phyloP scores from a whole-genome alignment of 1,140 invertebrate genomes.

The Cyclargus thomasi region DNA sequence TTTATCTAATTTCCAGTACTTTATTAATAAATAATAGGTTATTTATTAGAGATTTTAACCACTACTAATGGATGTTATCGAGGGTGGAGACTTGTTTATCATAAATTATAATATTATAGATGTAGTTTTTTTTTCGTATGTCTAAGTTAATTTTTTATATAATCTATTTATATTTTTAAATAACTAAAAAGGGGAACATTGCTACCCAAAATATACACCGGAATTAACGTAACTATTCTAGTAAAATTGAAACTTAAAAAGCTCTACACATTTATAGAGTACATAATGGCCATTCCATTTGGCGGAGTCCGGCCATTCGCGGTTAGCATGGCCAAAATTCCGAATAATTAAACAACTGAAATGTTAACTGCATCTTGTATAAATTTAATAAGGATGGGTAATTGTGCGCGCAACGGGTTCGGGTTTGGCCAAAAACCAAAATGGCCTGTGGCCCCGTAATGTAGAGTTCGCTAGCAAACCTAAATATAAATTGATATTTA shows the following conservation, averaged over 20 bases:
- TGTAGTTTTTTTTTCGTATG: no score
- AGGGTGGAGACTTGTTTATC: no score
- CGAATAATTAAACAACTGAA: slow-evolving; percentile 68
- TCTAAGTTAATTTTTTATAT: no score
- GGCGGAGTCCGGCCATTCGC: slow-evolving; percentile 28
- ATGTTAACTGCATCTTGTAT: slow-evolving; percentile 67
- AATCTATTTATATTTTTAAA: no score
- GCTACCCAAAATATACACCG: neutral
- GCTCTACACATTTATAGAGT: slow-evolving; percentile 4
- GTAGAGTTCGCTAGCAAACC: slow-evolving; percentile 15
- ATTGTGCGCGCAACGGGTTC: slow-evolving; percentile 58
- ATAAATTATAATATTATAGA: no score
- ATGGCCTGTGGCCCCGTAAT: slow-evolving; percentile 34
- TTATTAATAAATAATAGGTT: neutral
- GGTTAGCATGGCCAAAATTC: slow-evolving; percentile 52
- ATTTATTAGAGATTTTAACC: no score
- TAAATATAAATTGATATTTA: slow-evolving; percentile 6
- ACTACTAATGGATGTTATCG: no score
- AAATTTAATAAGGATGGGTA: slow-evolving; percentile 69
- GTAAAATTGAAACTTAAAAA: slow-evolving; percentile 4
- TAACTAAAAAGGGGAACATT: no score
- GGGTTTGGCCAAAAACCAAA: slow-evolving; percentile 65
- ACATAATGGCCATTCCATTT: slow-evolving; percentile 27
- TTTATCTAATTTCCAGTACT: no score
- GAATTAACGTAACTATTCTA: neutral